phyloP scores from a whole-genome alignment of 2,888 invertebrate genomes.

The Gandaritis pyraliata region DNA sequence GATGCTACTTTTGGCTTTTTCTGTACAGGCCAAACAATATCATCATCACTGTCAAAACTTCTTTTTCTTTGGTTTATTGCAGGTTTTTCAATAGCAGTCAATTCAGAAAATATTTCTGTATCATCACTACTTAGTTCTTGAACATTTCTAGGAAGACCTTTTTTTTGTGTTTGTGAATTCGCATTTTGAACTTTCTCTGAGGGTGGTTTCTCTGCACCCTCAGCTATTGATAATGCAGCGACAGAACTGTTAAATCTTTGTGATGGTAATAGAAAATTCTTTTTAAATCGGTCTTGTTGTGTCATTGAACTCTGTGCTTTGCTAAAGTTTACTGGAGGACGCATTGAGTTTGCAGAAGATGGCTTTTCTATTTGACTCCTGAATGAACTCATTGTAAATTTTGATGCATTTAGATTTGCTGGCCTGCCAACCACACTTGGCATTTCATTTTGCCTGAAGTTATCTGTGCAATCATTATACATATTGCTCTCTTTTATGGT shows the following conservation, averaged over 20 bases:
- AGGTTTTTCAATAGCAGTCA: conserved; percentile 42
- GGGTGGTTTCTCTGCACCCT: conserved; percentile 40
- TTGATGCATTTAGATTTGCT: conserved; percentile 24
- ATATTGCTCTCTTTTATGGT: conserved; percentile 50
- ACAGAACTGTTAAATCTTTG: conserved; percentile 64
- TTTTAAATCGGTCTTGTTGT: conserved; percentile 63
- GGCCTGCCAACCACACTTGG: conserved; percentile 47
- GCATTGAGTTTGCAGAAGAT: conserved; percentile 15
- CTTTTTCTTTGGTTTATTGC: conserved; percentile 45
- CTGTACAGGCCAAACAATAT: conserved; percentile 41
- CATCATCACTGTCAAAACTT: conserved; percentile 46
- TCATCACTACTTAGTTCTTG: conserved; percentile 50
- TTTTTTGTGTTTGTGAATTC: conserved; percentile 15
- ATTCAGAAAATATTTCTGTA: conserved; percentile 58
- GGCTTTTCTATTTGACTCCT: conserved; percentile 20
- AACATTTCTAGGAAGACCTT: conserved; percentile 28
- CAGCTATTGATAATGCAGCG: conserved; percentile 50
- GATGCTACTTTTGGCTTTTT: conserved; percentile 54
- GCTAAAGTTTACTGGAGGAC: conserved; percentile 34
- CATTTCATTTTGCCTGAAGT: conserved; percentile 52
- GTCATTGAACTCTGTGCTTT: conserved; percentile 34
- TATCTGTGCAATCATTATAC: conserved; percentile 54
- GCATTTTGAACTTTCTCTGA: conserved; percentile 25
- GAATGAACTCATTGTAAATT: conserved; percentile 16
- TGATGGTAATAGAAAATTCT: conserved; percentile 60